Evolutionary conservation across 2,113 vertebrate species (phyloP).

Genomic region (Osmerus eperlanus): DNA sequence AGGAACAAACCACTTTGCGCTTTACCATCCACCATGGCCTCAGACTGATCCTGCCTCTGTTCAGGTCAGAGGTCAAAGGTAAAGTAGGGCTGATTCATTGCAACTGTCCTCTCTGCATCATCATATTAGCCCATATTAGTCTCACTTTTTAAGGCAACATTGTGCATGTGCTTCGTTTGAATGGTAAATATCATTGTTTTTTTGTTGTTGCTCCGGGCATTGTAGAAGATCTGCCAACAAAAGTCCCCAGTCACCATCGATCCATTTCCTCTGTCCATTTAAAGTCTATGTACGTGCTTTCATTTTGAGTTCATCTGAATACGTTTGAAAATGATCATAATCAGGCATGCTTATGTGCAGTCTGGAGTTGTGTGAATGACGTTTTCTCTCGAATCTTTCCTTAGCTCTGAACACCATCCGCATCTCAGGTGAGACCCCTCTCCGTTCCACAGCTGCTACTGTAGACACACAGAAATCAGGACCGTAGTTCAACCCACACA

Average conservation of each 20-base stretch:
- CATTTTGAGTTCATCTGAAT: not conserved
- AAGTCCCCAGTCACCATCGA: not conserved
- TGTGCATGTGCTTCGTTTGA: too few species aligned
- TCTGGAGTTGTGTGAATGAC: too few species aligned
- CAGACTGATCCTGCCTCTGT: not conserved
- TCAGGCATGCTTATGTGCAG: too few species aligned
- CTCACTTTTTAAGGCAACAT: too few species aligned
- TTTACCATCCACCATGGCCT: not conserved
- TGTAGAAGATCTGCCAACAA: not conserved
- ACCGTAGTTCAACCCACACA: too few species aligned
- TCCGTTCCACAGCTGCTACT: too few species aligned
- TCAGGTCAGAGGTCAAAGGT: not conserved
- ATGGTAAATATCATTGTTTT: not conserved
- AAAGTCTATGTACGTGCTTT: not conserved
- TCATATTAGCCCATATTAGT: too few species aligned
- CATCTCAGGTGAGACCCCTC: too few species aligned
- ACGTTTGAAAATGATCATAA: too few species aligned
- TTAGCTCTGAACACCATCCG: too few species aligned
- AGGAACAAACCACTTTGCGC: conserved; percentile 5
- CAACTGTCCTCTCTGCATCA: not conserved
- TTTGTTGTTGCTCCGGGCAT: not conserved
- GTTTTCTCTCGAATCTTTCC: too few species aligned
- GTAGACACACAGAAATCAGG: too few species aligned
- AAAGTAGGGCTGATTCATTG: not conserved
- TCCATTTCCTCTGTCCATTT: not conserved